Evolutionary conservation across 1,140 invertebrate genomes (phyloP), one percentile per base, ranked within the genome.

Genomic region (Augochlora pura): DNA sequence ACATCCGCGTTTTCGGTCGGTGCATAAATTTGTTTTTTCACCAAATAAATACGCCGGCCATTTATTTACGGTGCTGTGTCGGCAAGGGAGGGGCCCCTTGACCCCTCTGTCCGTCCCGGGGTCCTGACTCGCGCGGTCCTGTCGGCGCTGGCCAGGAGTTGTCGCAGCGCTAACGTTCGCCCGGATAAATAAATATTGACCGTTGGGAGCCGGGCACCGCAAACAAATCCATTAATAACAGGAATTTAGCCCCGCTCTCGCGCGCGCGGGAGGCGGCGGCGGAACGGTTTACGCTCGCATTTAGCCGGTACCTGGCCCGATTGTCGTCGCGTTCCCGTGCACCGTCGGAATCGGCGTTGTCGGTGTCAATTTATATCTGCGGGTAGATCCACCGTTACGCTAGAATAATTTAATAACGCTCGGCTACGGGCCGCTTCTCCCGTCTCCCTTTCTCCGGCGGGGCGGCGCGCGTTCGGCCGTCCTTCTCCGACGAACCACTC

Each of bases 211-310:
- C 81, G 72, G 84, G 85, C 83, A 87, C 83, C 89, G 86, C 88
- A 90, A 91, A 91, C 90, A 87, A 90, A 90, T 88, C 90, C 90
- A 91, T 91, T 91, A 90, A 91, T 91, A 91, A 91, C 86, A 87
- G 85, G 84, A 90, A 86, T 83, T 85, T 82, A 88, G 83, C 85
- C 81, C 84, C 79, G 80, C 87, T 83, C 32, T 32, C 32, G 32
- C 32, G 49, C 86, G 86, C 84, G 83, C n/a, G n/a, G n/a, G n/a
- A n/a, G n/a, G n/a, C n/a, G n/a, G n/a, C n/a, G 18, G 83, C 49
- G 72, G 69, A 69, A 72, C 62, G 38, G 62, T 16, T 59, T 7
- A 54, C 14, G 18, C 57, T 49, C 82, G 63, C 70, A 46, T 64
- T 81, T 73, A 73, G 46, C 52, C 68, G n/a, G n/a, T 59, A 42